Percentiles rank a stretch among this genome's conserved stretches.
Evolutionary conservation across 2,888 invertebrate genomes (phyloP).

Genomic region (Willowsia nigromaculata): DNA sequence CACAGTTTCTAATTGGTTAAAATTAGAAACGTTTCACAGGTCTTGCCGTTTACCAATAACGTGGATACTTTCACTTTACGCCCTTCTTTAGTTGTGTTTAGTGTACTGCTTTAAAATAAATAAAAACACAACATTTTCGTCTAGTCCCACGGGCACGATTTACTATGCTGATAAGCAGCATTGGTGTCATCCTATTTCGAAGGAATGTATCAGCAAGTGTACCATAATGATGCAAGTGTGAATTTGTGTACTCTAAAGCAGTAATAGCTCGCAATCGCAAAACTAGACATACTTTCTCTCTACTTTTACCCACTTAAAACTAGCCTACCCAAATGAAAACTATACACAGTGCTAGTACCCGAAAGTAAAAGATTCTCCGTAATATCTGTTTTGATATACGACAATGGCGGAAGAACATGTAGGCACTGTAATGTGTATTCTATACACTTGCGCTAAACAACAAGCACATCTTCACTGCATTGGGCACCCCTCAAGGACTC

Average conservation of each 20-base stretch:
- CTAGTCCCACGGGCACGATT: constrained; percentile 30
- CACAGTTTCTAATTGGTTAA: too few species aligned
- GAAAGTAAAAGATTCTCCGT: not conserved
- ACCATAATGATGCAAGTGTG: constrained; percentile 36
- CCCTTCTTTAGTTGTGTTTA: too few species aligned
- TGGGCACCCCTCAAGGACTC: not conserved
- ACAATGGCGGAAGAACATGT: not conserved
- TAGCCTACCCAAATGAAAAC: not conserved
- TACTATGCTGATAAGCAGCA: constrained; percentile 25
- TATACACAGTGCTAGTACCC: not conserved
- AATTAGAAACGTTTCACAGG: too few species aligned
- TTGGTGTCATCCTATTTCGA: constrained; percentile 16
- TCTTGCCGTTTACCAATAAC: too few species aligned
- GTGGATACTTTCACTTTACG: too few species aligned
- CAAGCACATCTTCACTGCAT: not conserved
- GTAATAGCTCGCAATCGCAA: too few species aligned
- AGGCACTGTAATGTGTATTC: not conserved
- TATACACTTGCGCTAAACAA: not conserved
- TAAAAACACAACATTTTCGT: not conserved
- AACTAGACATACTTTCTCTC: not conserved
- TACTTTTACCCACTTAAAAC: not conserved
- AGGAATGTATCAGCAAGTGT: not conserved
- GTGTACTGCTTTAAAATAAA: not conserved
- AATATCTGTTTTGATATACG: not conserved
- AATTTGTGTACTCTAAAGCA: constrained; percentile 2